Evolutionary conservation across 2,888 invertebrate species (phyloP).

Genomic region (Oscheius myriophilus): DNA sequence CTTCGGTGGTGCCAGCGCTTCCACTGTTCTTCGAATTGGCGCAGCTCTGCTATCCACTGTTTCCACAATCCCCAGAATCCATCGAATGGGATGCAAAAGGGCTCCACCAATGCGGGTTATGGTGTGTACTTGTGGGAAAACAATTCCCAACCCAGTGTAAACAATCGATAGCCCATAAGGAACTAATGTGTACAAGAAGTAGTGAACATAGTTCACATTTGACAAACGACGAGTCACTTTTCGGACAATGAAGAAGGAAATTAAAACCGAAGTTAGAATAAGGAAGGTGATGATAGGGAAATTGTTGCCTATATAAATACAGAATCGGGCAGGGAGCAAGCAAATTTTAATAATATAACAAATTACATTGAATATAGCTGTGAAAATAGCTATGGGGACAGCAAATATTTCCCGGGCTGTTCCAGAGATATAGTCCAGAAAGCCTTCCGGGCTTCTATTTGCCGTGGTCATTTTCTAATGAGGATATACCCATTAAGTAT

Average conservation of each 20-base stretch:
- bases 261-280: background rate
- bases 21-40: conserved; percentile 45
- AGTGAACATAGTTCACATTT: conserved; percentile 31
- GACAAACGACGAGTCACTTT: conserved; percentile 3
- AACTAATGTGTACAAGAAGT: conserved; percentile 42
- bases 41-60: conserved; percentile 44
- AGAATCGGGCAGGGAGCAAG: conserved; percentile 8
- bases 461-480: too few relatives aligned
- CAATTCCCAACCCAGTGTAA: conserved; percentile 36
- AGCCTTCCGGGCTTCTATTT: too few relatives aligned
- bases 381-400: conserved; percentile 10
- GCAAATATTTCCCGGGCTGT: background rate
- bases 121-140: conserved; percentile 44
- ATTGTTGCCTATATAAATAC: conserved; percentile 11
- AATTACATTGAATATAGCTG: background rate
- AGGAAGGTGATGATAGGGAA: conserved; percentile 7
- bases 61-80: conserved; percentile 42
- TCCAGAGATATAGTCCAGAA: too few relatives aligned
- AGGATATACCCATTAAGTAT: too few relatives aligned
- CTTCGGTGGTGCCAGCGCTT: conserved; percentile 28
- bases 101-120: conserved; percentile 29
- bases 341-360: conserved; percentile 1
- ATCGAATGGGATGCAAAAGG: conserved; percentile 44
- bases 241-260: conserved; percentile 5
- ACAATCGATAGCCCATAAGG: conserved; percentile 46